Percentiles rank a stretch among this genome's conserved stretches.
phyloP scores from a whole-genome alignment of 37 sponge, comb jelly and placozoan genomes.

The Oopsacas minuta region DNA sequence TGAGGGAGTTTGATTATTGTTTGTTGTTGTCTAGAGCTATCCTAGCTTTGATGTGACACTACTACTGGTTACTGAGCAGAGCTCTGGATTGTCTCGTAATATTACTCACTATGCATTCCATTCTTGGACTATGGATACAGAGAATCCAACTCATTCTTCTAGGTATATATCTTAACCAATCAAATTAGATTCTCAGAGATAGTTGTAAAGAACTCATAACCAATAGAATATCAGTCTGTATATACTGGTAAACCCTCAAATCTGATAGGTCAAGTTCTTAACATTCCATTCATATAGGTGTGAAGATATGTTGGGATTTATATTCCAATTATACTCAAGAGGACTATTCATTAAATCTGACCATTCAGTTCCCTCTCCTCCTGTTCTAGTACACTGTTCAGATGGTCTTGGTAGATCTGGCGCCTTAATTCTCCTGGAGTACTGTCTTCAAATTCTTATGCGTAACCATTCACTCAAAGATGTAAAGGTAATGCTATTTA shows the following conservation, averaged over 20 bases:
- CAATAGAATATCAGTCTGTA: too few species aligned
- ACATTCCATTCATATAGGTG: not conserved
- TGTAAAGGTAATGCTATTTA: conserved; percentile 17
- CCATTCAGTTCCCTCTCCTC: not conserved
- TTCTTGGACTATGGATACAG: not conserved
- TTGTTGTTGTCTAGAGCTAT: not conserved
- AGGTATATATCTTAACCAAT: not conserved
- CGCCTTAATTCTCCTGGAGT: not conserved
- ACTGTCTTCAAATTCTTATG: not conserved
- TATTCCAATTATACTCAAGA: not conserved
- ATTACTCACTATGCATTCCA: not conserved
- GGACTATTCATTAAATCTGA: not conserved
- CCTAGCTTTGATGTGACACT: not conserved
- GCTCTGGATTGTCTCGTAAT: not conserved
- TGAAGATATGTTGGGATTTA: not conserved
- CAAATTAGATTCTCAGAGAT: too few species aligned
- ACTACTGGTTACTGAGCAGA: not conserved
- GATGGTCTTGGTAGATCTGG: not conserved
- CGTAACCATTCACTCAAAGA: not conserved
- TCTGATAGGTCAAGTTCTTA: too few species aligned
- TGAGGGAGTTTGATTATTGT: not conserved
- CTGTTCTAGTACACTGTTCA: not conserved
- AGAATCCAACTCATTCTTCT: not conserved
- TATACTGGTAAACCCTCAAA: too few species aligned
- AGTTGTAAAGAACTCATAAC: too few species aligned